Conservation (phyloP, 1,140 invertebrate species). For the Chironomus tepperi region DNA sequence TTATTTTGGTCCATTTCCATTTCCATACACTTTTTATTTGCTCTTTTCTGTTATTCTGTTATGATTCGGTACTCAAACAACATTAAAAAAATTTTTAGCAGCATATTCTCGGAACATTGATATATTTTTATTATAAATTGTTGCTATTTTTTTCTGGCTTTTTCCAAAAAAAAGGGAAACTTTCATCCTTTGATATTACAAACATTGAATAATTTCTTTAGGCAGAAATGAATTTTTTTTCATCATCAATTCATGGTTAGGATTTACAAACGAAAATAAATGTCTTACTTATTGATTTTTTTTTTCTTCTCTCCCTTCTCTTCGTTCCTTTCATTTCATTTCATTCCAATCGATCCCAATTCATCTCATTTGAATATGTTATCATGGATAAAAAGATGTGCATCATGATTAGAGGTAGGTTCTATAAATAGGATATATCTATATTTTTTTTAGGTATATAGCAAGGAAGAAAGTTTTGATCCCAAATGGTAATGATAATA, state of each 20-base stretch:
- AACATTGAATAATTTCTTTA: too few relatives aligned
- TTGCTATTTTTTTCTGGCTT: not conserved
- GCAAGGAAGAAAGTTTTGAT: not conserved
- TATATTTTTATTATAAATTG: not conserved
- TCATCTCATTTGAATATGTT: not conserved
- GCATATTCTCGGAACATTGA: not conserved
- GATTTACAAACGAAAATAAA: too few relatives aligned
- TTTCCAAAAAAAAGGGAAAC: too few relatives aligned
- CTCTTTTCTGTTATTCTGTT: not conserved
- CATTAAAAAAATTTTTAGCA: not conserved
- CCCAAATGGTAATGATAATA: not conserved
- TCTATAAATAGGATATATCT: too few relatives aligned
- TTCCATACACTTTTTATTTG: not conserved
- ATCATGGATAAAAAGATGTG: not conserved
- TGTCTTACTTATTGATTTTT: not conserved
- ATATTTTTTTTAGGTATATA: not conserved
- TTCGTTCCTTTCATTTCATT: not conserved
- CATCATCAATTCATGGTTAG: not conserved
- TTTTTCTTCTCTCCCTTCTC: not conserved
- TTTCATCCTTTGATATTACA: too few relatives aligned
- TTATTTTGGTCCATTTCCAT: slow-evolving; percentile 1
- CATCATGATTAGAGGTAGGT: too few relatives aligned
- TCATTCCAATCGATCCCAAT: not conserved
- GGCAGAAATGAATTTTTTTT: not conserved
- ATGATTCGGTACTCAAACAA: not conserved